Evolutionary conservation across 2,888 invertebrate species (phyloP), one percentile per base, ranked within the genome.

Genomic region (Cosmorhoe ocellata): DNA sequence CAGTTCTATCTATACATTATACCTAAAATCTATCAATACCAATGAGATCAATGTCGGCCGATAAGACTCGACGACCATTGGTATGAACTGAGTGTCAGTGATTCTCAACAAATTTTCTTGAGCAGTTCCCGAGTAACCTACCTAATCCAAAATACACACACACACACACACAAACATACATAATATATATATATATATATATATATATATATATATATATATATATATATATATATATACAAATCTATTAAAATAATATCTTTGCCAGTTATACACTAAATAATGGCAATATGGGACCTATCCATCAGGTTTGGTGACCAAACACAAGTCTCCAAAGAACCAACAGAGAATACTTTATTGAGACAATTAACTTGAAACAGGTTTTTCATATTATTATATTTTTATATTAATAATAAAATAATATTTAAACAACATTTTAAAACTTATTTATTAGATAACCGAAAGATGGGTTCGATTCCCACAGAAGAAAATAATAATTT

Each of bases 1-100:
- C 51, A 79, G 77, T 79, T 80, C 73, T 68, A 71, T 75, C 73
- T 67, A 71, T 75, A 73, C 72, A 48, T 50, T 38, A 31, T 32
- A 45, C 41, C 36, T 45, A 6, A 28, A 34, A 32, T 42, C 22
- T n/a, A 26, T 32, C 30, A 14, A 42, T 41, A 36, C 26, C n/a
- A 34, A 41, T 36, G 5, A 38, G 38, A 31, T 32, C 22, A 39
- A 30, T 28, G 31, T 43, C 14, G 14, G 32, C 34, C 44, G 22
- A 37, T 47, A 12, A 48, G 8, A 24, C 27, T 32, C 37, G 31
- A 24, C 37, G 31, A 13, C 8, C 31, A 13, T 30, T 36, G 32
- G 39, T 28, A 33, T 48, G 32, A 39, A 43, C 27, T 36, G 38
- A n/a, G 32, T n/a, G n/a, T 39, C 38, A 41, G 24, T 28, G 34